Evolutionary conservation across 2,888 invertebrate species (phyloP), one percentile per base, ranked within the genome.

Genomic region (Ceraclea dissimilis): DNA sequence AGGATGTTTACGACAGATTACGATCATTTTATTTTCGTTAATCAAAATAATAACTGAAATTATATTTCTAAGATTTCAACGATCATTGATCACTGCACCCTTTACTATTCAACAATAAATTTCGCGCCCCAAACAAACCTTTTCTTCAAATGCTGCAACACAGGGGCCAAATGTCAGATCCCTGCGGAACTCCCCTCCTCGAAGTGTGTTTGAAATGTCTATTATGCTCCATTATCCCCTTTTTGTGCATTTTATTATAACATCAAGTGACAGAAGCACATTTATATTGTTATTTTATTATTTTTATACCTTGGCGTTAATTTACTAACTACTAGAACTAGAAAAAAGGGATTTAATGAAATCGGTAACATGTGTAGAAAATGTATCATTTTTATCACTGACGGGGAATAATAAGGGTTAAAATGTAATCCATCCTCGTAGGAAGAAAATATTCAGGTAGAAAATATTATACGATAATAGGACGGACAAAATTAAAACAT

Each of bases 301-400:
- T 39, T 39, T 39, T 39, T 39, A 39, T 39, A 39, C 39, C 39
- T 39, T 39, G 39, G 39, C 39, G 39, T 39, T 39, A 39, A 39
- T 39, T 39, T 39, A 39, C 39, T 39, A 13, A 39, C 39, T n/a
- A 39, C 31, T 8, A 31, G 31, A 8, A 31, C 11, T 8, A 11
- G 31, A 13, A 16, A 39, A 26, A 26, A 26, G 26, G 26, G 26
- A 26, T 26, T 26, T 26, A 26, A 26, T 26, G 39, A 39, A 5
- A n/a, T 13, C 13, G 39, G 39, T 16, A 16, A 39, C 39, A 39
- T 39, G 39, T 39, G 39, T 39, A 39, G 8, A 13, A 39, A 39
- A 39, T 39, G 39, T 39, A 2, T 39, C 11, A 8, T 11, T 31
- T 8, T 31, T 31, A 11, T 31, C 31, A 31, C n/a, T n/a, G n/a